Evolutionary conservation across 2,888 invertebrate genomes (phyloP), one percentile per base, ranked within the genome.

Genomic region (Steromphala cineraria): DNA sequence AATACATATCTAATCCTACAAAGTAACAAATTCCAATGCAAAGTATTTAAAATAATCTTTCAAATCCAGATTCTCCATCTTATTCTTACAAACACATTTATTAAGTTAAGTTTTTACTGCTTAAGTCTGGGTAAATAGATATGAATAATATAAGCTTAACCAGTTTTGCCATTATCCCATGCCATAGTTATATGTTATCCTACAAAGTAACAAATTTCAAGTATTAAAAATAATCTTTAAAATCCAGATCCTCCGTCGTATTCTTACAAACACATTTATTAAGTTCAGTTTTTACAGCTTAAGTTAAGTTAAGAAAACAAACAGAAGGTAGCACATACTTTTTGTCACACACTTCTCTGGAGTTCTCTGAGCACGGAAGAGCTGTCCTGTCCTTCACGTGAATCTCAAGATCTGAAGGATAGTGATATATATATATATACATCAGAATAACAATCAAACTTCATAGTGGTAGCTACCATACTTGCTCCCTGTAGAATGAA

Each of bases 81-180:
- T 10, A 10, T 10, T 8, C 10, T 8, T 8, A 13, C 46, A 46
- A 46, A 46, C 1, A 13, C 10, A 10, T 46, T 8, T 46, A 13
- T 10, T 46, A 10, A 10, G 46, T 10, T 13, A 10, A 13, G 46
- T 46, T 1, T 46, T 1, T 10, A 13, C 46, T 10, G 46, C 5
- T 1, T 46, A n/a, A 88, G 24, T 53, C 89, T 89, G 80, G n/a
- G 46, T 83, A 74, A 46, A 67, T 40, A 17, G 19, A 56, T n/a
- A 1, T n/a, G 24, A 78, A 8, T 24, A 0, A 21, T 31, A 36
- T 7, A 46, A 46, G 2, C 7, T n/a, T 3, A 78, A 21, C 10
- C 0, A 40, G 24, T 19, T 19, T 17, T 17, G n/a, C n/a, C n/a
- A n/a, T n/a, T n/a, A n/a, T n/a, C n/a, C n/a, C n/a, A n/a, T n/a